phyloP scores from a whole-genome alignment of 2,888 invertebrate species.

The Timema cristinae region DNA sequence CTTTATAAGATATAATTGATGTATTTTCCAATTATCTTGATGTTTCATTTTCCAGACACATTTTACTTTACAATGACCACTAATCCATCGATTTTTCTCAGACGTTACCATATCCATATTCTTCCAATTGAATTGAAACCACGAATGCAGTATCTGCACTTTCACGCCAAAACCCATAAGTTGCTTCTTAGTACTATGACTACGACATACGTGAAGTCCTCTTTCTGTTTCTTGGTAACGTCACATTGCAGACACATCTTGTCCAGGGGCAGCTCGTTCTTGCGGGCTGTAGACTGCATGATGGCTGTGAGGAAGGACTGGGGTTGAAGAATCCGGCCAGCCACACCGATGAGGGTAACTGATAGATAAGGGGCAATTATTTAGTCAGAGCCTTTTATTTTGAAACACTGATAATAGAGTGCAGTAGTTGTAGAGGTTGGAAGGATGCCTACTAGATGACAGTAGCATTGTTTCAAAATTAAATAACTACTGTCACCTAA shows the following conservation, averaged over 20 bases:
- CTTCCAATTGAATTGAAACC: neutral
- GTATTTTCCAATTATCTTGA: too few species aligned
- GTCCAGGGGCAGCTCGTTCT: constrained; percentile 88
- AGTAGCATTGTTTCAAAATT: too few species aligned
- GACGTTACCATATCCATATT: neutral
- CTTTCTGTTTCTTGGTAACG: constrained; percentile 94
- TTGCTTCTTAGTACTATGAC: neutral
- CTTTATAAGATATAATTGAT: too few species aligned
- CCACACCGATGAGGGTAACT: constrained; percentile 90
- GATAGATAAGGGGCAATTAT: too few species aligned
- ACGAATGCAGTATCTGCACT: neutral
- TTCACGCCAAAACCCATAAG: neutral
- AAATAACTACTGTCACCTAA: too few species aligned
- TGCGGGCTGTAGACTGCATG: constrained; percentile 94
- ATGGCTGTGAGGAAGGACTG: constrained; percentile 92
- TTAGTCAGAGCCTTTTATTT: too few species aligned
- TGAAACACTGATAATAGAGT: too few species aligned
- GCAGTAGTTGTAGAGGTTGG: too few species aligned
- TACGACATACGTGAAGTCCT: constrained; percentile 79
- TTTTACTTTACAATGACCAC: too few species aligned
- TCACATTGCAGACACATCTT: constrained; percentile 97
- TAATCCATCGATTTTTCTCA: neutral
- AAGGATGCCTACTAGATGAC: too few species aligned
- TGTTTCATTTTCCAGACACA: too few species aligned
- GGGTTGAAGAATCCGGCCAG: constrained; percentile 98